Evolutionary conservation across 2,113 vertebrate species (phyloP).

Genomic region (Eubucco bourcierii): DNA sequence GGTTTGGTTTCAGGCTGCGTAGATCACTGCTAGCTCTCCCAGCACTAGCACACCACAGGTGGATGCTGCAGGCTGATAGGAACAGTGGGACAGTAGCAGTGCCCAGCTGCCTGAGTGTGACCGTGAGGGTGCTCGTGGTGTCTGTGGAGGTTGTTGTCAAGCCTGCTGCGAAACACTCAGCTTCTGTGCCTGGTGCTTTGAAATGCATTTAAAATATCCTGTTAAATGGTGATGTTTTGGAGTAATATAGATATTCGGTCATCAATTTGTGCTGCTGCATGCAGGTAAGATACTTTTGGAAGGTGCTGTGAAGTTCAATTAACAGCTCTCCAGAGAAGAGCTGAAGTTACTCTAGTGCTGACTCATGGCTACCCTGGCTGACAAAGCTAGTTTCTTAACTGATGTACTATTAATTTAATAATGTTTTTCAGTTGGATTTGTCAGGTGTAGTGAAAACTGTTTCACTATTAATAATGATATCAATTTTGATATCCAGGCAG

Average conservation of each 20-base stretch:
- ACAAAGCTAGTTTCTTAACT: not conserved
- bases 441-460: too few species aligned
- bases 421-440: not conserved
- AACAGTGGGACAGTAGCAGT: not conserved
- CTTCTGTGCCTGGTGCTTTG: accelerated
- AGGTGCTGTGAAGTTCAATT: not conserved
- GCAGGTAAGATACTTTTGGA: not conserved
- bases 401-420: not conserved
- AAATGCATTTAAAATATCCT: not conserved
- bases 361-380: not conserved
- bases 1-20: not conserved
- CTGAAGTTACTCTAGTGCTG: not conserved
- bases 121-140: not conserved
- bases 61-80: not conserved
- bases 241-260: not conserved
- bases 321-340: not conserved
- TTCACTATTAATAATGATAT: too few species aligned
- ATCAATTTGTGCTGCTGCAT: not conserved
- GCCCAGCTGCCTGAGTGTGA: not conserved
- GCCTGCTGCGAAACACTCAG: not conserved
- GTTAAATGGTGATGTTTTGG: not conserved
- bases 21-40: not conserved
- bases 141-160: not conserved
- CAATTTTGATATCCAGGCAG: too few species aligned
- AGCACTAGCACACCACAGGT: accelerated